These are phyloP conservation scores for Tiliacea aurago DNA, from an alignment of 2,888 invertebrate species.

Conservation along the genomic window DNA sequence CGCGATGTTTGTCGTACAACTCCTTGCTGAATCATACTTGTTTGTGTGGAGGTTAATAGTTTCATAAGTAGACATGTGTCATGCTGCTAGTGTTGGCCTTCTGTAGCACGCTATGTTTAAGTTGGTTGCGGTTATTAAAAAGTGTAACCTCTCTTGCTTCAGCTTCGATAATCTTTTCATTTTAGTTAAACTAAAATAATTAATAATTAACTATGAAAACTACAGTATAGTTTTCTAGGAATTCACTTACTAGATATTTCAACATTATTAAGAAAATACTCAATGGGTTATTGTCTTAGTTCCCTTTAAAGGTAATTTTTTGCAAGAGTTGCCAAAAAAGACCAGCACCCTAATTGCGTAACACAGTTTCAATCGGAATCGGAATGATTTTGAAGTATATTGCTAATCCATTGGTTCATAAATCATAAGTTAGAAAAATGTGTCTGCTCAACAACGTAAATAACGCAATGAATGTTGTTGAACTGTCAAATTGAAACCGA, in stretches of 20 bases:
- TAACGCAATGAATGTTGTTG: too few relatives aligned
- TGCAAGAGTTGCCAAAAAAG: not conserved
- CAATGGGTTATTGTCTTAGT: not conserved
- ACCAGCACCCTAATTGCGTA: too few relatives aligned
- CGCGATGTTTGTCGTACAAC: constrained; percentile 35
- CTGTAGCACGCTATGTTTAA: not conserved
- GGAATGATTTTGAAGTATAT: too few relatives aligned
- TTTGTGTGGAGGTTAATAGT: constrained; percentile 16
- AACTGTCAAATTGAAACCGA: too few relatives aligned
- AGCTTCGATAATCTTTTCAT: not conserved
- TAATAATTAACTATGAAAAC: not conserved
- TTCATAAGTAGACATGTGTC: constrained; percentile 2
- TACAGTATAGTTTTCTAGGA: not conserved
- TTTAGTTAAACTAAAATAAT: not conserved
- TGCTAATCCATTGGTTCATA: too few relatives aligned
- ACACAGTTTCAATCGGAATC: too few relatives aligned
- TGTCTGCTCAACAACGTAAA: too few relatives aligned
- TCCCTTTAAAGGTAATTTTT: not conserved
- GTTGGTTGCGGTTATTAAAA: not conserved
- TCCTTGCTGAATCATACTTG: constrained; percentile 7
- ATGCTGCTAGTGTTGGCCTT: not conserved
- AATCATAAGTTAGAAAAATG: too few relatives aligned
- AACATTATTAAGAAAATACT: not conserved
- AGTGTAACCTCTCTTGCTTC: not conserved
- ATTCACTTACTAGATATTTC: not conserved